Evolutionary conservation across 2,888 invertebrate species (phyloP).

Genomic region (Drosophila rubida): DNA sequence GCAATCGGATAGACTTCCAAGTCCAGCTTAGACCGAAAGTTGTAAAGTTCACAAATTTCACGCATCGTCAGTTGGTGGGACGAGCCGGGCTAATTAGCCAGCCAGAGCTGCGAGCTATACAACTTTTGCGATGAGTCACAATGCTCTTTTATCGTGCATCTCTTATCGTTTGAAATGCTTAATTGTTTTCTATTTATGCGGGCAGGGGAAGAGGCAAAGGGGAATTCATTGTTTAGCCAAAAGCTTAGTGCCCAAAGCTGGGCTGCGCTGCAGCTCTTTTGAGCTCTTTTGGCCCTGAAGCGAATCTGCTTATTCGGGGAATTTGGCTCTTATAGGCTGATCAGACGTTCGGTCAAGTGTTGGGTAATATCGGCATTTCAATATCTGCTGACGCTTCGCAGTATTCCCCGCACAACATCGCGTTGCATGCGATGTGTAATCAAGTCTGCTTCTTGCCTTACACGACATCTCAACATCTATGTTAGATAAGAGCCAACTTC

Average conservation of each 20-base stretch:
- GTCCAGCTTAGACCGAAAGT: constrained; percentile 53
- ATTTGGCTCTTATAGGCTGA: constrained; percentile 39
- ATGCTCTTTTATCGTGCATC: constrained; percentile 55
- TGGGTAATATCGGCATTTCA: constrained; percentile 6
- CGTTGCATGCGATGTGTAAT: constrained; percentile 31
- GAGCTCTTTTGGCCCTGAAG: constrained; percentile 31
- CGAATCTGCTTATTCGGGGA: constrained; percentile 17
- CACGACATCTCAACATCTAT: too few relatives aligned
- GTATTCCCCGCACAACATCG: constrained; percentile 13
- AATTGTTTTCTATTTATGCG: constrained; percentile 79
- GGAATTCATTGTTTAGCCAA: constrained; percentile 69
- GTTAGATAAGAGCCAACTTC: constrained; percentile 46
- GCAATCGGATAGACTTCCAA: constrained; percentile 66
- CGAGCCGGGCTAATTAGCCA: constrained; percentile 56
- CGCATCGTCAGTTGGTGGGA: constrained; percentile 54
- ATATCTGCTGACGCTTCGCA: constrained; percentile 1
- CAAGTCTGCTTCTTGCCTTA: constrained; percentile 33
- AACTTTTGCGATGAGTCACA: constrained; percentile 58
- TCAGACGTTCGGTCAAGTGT: constrained; percentile 20
- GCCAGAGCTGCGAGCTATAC: constrained; percentile 22
- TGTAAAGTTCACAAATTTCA: constrained; percentile 66
- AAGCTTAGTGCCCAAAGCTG: constrained; percentile 41
- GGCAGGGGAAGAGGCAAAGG: background rate
- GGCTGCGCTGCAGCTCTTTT: constrained; percentile 11
- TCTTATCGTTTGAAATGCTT: constrained; percentile 69